Percentiles rank a stretch among this genome's conserved stretches.
These are phyloP conservation scores for Uropetala carovei DNA, from an alignment of 2,888 invertebrate genomes.

Conservation along the genomic window DNA sequence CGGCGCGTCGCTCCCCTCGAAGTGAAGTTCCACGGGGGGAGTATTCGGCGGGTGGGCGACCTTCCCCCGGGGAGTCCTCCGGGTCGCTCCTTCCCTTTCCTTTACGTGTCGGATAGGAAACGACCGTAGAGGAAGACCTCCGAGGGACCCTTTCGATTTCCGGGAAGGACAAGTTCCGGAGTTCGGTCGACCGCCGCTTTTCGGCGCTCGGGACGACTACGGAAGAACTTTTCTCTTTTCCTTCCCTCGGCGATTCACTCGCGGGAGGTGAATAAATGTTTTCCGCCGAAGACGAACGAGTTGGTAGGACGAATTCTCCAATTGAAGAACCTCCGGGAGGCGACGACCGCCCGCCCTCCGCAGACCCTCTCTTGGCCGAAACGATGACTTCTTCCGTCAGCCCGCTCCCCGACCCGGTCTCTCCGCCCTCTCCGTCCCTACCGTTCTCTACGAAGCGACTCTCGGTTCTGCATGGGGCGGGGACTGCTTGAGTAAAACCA, in stretches of 20 bases:
- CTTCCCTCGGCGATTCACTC: no score
- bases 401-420: background rate
- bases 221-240: no score
- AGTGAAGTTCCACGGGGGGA: slow-evolving; percentile 13
- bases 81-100: no score
- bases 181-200: no score
- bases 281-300: no score
- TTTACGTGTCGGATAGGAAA: no score
- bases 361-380: background rate
- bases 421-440: background rate
- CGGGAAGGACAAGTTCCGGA: no score
- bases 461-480: background rate
- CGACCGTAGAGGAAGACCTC: no score
- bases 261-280: no score
- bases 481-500: background rate
- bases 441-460: background rate
- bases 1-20: slow-evolving; percentile 57
- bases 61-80: background rate
- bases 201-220: no score
- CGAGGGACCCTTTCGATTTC: no score
- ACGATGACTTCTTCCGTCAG: background rate
- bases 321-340: background rate
- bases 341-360: background rate
- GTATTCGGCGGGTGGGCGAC: background rate
- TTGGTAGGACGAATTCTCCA: background rate